phyloP scores from a whole-genome alignment of 2,797 vertebrate species.

The Chaetophractus vellerosus region DNA sequence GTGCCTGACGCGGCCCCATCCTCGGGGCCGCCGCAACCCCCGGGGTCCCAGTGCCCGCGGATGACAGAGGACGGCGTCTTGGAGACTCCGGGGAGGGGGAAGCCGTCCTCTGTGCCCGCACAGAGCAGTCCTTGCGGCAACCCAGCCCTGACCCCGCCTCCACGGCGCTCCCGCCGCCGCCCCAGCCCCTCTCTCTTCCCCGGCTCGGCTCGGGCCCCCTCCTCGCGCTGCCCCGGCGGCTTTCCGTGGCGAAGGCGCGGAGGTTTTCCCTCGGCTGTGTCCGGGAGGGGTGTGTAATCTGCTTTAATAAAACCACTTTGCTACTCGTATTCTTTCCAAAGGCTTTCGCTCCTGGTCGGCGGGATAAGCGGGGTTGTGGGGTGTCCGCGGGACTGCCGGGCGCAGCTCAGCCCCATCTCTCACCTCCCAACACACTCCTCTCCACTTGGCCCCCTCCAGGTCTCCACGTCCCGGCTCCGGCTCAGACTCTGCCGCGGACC shows the following conservation, averaged over 20 bases:
- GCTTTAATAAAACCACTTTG: background rate
- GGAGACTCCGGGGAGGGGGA: background rate
- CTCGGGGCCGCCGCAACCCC: background rate
- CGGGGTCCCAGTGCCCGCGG: background rate
- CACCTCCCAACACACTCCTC: background rate
- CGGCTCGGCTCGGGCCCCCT: too few species aligned
- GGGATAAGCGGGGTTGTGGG: background rate
- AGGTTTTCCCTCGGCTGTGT: background rate
- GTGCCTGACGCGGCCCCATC: too few species aligned
- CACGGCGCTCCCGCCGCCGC: rapidly evolving
- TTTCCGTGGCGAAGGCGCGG: background rate
- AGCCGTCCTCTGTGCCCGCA: too few species aligned
- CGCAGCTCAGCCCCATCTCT: rapidly evolving
- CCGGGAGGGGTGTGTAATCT: background rate
- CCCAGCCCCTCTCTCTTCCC: background rate
- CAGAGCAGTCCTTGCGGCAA: background rate
- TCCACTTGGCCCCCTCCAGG: background rate
- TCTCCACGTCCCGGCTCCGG: rapidly evolving
- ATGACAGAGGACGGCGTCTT: rapidly evolving
- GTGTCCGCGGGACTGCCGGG: background rate
- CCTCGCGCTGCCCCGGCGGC: background rate
- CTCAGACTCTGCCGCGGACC: background rate
- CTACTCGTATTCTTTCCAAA: background rate
- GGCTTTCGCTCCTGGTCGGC: background rate
- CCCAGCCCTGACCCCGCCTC: rapidly evolving